Percentiles rank a stretch among this genome's conserved stretches.
Evolutionary conservation across 2,113 vertebrate genomes (phyloP).

Genomic region (Ascaphus truei): DNA sequence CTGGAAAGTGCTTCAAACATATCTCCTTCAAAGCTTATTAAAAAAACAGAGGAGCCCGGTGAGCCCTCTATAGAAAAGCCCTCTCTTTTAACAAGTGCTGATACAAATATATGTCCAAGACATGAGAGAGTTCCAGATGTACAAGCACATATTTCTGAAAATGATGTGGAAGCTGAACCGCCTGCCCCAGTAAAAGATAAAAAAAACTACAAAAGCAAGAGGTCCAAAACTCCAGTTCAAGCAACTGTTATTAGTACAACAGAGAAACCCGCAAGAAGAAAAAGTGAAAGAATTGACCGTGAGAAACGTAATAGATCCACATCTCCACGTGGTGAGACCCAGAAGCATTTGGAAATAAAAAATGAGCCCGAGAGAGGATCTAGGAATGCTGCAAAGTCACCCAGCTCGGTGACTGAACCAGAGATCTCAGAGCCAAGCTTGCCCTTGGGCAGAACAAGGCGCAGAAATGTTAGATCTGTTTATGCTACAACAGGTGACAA

Average conservation of each 20-base stretch:
- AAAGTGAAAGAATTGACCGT: constrained; percentile 91
- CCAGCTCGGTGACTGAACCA: constrained; percentile 67
- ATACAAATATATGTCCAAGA: constrained; percentile 51
- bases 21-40: constrained; percentile 53
- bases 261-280: constrained; percentile 86
- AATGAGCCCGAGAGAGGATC: constrained; percentile 66
- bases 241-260: constrained; percentile 43
- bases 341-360: constrained; percentile 67
- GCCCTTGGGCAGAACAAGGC: constrained; percentile 79
- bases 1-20: constrained; percentile 41
- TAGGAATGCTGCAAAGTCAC: constrained; percentile 79
- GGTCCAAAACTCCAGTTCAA: constrained; percentile 69
- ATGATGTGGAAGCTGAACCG: constrained; percentile 64
- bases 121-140: constrained; percentile 49
- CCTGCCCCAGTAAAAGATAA: constrained; percentile 70
- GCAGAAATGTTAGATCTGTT: constrained; percentile 88
- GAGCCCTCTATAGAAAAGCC: constrained; percentile 56
- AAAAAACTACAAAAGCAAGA: constrained; percentile 85
- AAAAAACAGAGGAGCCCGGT: constrained; percentile 52
- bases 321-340: constrained; percentile 82
- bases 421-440: constrained; percentile 77
- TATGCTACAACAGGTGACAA: constrained; percentile 86
- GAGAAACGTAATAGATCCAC: constrained; percentile 86
- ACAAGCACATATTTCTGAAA: constrained; percentile 61
- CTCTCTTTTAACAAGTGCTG: neutral